Base-by-base conservation (phyloP, 2,888 invertebrate species). In the Theodoxus fluviatilis region DNA sequence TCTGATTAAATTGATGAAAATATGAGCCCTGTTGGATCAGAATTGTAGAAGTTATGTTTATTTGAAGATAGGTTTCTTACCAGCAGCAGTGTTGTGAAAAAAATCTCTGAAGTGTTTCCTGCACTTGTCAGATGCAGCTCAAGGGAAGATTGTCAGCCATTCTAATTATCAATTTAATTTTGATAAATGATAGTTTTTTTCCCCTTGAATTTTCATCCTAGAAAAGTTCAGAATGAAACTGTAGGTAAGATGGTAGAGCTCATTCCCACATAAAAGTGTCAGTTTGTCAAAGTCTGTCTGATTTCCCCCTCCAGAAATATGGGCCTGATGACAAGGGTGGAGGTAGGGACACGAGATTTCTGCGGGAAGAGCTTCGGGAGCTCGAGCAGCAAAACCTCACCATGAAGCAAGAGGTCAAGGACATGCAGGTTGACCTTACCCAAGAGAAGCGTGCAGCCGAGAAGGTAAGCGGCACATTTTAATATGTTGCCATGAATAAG, bases 321-420 rank as follows among this genome's bases (percentile, higher is more conserved):
- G 80, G 80, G 3, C 75, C 75, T 25, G 80, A 77, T 25, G 71
- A 73, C n/a, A 75, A 73, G 37, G 75, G 73, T 38, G 77, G 76
- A 0, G 73, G 76, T n/a, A 61, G 75, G 38, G 76, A 74, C 55
- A 71, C 75, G 0, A 70, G 73, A 18, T 76, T 73, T 52, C 71
- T 83, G 52, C 70, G 85, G 18, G 85, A 85, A 61, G 82, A 85
- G 68, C 72, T 86, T 18, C 74, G 78, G 18, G 85, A 85, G 22
- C 59, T 86, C 52, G 85, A 87, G 69, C 77, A 80, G 63, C 81
- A 83, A 73, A 78, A 81, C 64, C 78, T 80, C 25, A 77, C 79
- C 43, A 71, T 83, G 49, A 79, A 81, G 68, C 76, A 79, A 35
- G 84, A 85, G 28, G 71, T 82, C 18, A 78, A 80, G 61, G 85